Evolutionary conservation across 23 tunicate genomes (phyloP).

Genomic region (Clavelina lepadiformis): DNA sequence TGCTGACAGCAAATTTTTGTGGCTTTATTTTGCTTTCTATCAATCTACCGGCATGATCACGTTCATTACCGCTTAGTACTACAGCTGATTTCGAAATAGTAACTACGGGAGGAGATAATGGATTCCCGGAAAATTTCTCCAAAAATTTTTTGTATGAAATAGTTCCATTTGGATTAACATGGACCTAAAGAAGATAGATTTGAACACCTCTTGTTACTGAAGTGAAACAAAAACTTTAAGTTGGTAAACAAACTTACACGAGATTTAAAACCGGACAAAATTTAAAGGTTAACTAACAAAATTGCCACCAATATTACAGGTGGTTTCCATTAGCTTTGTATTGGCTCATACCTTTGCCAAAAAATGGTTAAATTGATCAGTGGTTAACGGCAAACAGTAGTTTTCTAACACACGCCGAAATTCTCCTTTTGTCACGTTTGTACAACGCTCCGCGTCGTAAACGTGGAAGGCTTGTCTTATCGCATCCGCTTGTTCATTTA

Average conservation of each 20-base stretch:
- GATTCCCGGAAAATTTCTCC: slow-evolving; percentile 21
- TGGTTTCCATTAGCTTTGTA: not conserved
- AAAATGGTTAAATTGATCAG: slow-evolving; percentile 65
- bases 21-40: not conserved
- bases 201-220: not conserved
- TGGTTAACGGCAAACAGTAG: slow-evolving; percentile 68
- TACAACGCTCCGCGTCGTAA: slow-evolving; percentile 61
- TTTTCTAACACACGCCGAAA: slow-evolving; percentile 82
- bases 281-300: not conserved
- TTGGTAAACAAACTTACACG: too few relatives aligned
- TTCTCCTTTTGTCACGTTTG: slow-evolving; percentile 86
- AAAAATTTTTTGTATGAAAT: slow-evolving; percentile 62
- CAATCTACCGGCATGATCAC: not conserved
- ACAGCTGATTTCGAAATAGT: too few relatives aligned
- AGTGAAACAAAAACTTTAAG: not conserved
- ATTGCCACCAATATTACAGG: not conserved
- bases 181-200: slow-evolving; percentile 25
- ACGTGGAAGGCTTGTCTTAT: slow-evolving; percentile 64
- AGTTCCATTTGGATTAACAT: slow-evolving; percentile 71
- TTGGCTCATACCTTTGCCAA: slow-evolving; percentile 44
- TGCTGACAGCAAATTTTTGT: not conserved
- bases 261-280: too few relatives aligned
- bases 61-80: too few relatives aligned
- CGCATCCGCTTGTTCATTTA: slow-evolving; percentile 45
- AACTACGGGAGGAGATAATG: too few relatives aligned